A percentile compares a stretch with the other conserved stretches of the same genome.
phyloP scores from a whole-genome alignment of 2,113 vertebrate genomes.

The Tiliqua scincoides region DNA sequence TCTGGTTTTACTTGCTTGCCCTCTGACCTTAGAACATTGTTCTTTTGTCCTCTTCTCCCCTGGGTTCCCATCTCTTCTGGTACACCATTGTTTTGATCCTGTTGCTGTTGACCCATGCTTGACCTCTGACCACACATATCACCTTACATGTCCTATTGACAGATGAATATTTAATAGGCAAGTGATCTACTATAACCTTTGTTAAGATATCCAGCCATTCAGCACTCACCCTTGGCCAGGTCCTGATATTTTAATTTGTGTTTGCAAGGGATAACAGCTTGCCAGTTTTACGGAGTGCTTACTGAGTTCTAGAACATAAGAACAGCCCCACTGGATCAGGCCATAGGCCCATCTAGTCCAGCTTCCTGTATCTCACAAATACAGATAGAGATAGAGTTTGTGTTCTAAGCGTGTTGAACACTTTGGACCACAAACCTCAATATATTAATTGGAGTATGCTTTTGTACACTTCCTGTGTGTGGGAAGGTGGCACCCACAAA shows the following conservation, averaged over 20 bases:
- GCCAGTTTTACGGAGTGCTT: neutral
- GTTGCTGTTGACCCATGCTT: neutral
- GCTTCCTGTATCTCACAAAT: too few relatives aligned
- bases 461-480: neutral
- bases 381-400: too few relatives aligned
- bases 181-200: constrained; percentile 21
- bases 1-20: neutral
- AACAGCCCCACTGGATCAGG: too few relatives aligned
- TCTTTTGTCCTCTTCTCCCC: neutral
- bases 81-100: neutral
- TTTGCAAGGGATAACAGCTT: neutral
- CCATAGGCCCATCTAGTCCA: too few relatives aligned
- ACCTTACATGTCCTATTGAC: neutral
- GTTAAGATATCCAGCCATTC: neutral
- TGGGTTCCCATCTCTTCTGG: neutral
- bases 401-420: neutral
- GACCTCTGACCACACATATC: neutral
- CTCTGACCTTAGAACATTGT: neutral
- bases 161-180: neutral
- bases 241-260: neutral
- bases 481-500: neutral
- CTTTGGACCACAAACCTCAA: neutral
- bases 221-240: neutral
- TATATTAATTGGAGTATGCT: neutral
- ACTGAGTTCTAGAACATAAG: neutral